Base-by-base conservation (phyloP, 2,113 vertebrate genomes). In the Marmota flaviventris region DNA sequence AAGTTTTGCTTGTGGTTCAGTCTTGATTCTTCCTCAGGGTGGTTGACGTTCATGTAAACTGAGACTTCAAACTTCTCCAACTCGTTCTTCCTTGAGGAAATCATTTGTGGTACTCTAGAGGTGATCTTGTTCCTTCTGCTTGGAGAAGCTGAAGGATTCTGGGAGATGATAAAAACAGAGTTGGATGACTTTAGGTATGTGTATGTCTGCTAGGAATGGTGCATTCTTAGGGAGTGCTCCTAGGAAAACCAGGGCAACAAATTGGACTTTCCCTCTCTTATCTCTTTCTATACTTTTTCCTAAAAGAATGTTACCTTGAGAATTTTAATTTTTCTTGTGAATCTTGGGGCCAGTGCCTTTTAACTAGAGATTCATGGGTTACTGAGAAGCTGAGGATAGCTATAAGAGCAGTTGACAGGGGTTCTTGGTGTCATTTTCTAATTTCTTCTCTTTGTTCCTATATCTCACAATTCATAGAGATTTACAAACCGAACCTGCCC, bases 321-420 rank as follows among this genome's bases (percentile, higher is more conserved):
- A 89, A 83, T 95, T 94, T 85, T 86, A 73, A n/a, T 94, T 96
- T 39, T 82, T 67, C 65, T 84, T 81, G 7, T 83, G 61, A 86
- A 83, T 10, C 20, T 45, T 39, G 8, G 86, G 85, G 61, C 11
- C 83, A 25, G 8, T n/a, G 18, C 8, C 10, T 95, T 91, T 94
- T 89, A 63, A 17, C n/a, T 45, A 78, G 89, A 75, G 17, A 16
- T 85, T 92, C 32, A 20, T 32, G n/a, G 13, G 4, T 91, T 70
- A 32, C 69, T 27, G 45, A 78, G 70, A 78, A 86, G 42, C 37
- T 51, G 18, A 77, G 75, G 32, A 34, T 82, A 29, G 32, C 24
- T 89, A 1, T 39, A 77, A 37, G 22, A 76, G n/a, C 6, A 48
- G 37, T 37, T 42, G 6, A 67, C 13, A 48, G 32, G 6, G 53